These are phyloP conservation scores for Drosophila paulistorum DNA, from an alignment of 1,140 invertebrate species.

Conservation along the genomic window DNA sequence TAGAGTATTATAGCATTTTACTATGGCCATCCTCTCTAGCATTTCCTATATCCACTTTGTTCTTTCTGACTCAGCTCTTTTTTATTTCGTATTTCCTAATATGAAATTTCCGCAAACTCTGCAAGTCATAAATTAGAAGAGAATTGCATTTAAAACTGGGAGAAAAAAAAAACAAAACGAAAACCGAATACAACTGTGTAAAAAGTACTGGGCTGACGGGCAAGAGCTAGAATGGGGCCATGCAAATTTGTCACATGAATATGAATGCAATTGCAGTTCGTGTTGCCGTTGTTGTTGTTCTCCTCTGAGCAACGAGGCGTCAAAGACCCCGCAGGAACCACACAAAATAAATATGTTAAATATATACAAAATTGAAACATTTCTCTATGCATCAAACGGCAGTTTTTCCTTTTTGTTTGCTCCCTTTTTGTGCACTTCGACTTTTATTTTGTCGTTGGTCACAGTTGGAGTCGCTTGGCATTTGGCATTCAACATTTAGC, in stretches of 20 bases:
- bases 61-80: neutral
- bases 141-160: constrained; percentile 7
- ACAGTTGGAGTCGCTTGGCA: constrained; percentile 33
- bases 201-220: neutral
- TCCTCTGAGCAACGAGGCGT: constrained; percentile 37
- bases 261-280: constrained; percentile 23
- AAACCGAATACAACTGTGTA: constrained; percentile 1
- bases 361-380: constrained; percentile 56
- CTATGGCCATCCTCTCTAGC: too few relatives aligned
- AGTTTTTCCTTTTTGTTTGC: constrained; percentile 35
- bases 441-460: constrained; percentile 37
- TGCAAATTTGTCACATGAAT: constrained; percentile 30
- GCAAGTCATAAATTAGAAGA: constrained; percentile 10
- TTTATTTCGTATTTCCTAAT: constrained; percentile 4
- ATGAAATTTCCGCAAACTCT: constrained; percentile 6
- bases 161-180: constrained; percentile 12
- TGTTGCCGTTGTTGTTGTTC: constrained; percentile 4
- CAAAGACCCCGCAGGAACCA: constrained; percentile 41
- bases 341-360: constrained; percentile 43
- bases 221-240: constrained; percentile 12
- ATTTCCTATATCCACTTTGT: neutral
- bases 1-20: neutral
- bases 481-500: constrained; percentile 56
- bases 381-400: constrained; percentile 66
- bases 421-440: constrained; percentile 15